phyloP scores from a whole-genome alignment of 2,113 vertebrate species.

The Calidris pygmaea region DNA sequence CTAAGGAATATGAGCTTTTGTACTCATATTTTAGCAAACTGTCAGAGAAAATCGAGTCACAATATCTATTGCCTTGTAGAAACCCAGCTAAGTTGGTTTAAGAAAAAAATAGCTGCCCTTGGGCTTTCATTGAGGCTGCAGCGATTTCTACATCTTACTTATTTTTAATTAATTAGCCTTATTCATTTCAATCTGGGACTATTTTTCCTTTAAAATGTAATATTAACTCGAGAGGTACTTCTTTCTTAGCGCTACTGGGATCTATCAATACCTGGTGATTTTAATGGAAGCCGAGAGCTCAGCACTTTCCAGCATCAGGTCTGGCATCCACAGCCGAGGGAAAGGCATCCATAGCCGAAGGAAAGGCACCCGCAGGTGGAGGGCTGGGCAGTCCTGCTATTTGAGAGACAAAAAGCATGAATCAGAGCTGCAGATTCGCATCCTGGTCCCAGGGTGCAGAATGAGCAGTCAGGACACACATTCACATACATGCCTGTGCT shows the following conservation, averaged over 20 bases:
- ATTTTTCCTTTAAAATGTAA: background rate
- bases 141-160: background rate
- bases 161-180: background rate
- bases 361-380: background rate
- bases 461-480: background rate
- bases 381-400: background rate
- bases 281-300: background rate
- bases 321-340: background rate
- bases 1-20: background rate
- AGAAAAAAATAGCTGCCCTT: background rate
- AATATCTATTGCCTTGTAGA: background rate
- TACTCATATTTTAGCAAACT: background rate
- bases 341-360: background rate
- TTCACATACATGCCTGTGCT: background rate
- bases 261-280: background rate
- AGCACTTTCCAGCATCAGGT: background rate
- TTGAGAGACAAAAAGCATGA: background rate
- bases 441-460: background rate
- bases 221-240: background rate
- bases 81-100: background rate
- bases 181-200: background rate
- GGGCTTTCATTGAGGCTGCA: background rate
- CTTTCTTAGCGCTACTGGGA: background rate
- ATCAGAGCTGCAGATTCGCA: background rate
- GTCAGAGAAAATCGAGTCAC: background rate